Evolutionary conservation across 1,140 invertebrate genomes (phyloP).

Genomic region (Ptiloglossa arizonensis): DNA sequence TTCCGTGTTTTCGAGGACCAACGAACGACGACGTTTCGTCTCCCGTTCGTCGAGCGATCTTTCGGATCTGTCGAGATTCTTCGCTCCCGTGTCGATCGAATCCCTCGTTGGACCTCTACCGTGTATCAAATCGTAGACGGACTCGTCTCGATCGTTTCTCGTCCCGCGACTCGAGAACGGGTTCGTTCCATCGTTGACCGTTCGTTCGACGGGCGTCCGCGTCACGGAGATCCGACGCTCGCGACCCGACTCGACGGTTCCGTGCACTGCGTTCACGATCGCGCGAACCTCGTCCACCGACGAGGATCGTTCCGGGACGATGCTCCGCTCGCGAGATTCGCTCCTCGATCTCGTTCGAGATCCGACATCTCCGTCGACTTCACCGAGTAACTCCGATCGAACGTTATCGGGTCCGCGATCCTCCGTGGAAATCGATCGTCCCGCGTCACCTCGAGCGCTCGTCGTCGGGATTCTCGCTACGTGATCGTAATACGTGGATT

Average conservation of each 20-base stretch:
- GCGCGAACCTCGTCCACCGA: too few species aligned
- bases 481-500: slow-evolving; percentile 19
- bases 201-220: too few species aligned
- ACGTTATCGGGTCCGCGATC: neutral
- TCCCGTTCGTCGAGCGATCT: too few species aligned
- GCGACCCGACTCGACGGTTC: too few species aligned
- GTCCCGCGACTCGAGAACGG: neutral
- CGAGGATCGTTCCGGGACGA: too few species aligned
- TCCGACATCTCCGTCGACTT: neutral
- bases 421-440: too few species aligned
- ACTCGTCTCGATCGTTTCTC: neutral
- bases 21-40: neutral
- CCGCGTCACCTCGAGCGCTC: neutral
- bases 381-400: too few species aligned
- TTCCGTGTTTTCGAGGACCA: neutral
- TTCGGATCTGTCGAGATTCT: neutral
- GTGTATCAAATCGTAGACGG: neutral
- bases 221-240: too few species aligned
- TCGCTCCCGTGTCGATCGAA: too few species aligned
- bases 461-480: neutral
- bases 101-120: neutral
- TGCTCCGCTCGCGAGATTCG: too few species aligned
- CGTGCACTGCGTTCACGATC: too few species aligned
- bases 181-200: too few species aligned
- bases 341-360: neutral